phyloP scores from a whole-genome alignment of 2,797 vertebrate species.

The Helicolenus hilgendorfi region DNA sequence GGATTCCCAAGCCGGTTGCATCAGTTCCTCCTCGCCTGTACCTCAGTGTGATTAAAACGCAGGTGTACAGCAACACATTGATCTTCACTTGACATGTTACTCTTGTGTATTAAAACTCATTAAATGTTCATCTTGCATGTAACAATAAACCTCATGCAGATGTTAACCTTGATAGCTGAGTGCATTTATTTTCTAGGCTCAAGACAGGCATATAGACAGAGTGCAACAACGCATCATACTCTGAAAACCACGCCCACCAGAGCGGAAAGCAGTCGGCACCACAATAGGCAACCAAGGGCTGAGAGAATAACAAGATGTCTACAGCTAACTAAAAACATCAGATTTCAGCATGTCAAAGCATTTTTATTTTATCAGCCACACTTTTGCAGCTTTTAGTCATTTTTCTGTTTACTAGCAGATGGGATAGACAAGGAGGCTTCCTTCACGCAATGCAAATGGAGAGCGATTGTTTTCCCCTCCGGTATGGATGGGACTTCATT shows the following conservation, averaged over 20 bases:
- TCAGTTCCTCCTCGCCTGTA: neutral
- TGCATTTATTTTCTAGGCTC: neutral
- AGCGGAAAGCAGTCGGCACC: neutral
- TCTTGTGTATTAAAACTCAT: constrained; percentile 40
- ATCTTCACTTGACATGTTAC: constrained; percentile 24
- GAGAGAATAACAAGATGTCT: rapidly evolving
- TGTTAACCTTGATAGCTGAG: neutral
- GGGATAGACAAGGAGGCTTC: neutral
- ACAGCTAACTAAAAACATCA: rapidly evolving
- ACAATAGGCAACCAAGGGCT: neutral
- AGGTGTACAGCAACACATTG: constrained; percentile 18
- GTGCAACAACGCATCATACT: neutral
- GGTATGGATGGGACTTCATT: neutral
- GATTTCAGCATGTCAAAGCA: no score
- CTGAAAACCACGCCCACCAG: neutral
- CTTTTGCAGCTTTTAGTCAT: no score
- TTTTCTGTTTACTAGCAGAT: neutral
- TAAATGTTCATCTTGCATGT: neutral
- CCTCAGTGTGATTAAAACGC: constrained; percentile 29
- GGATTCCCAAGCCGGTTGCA: constrained; percentile 30
- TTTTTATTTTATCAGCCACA: neutral
- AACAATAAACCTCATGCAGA: constrained; percentile 13
- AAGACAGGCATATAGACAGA: neutral
- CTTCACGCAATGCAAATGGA: rapidly evolving
- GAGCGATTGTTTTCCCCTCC: no score